Evolutionary conservation across 2,113 vertebrate genomes (phyloP), one percentile per base, ranked within the genome.

Genomic region (Prinia subflava): DNA sequence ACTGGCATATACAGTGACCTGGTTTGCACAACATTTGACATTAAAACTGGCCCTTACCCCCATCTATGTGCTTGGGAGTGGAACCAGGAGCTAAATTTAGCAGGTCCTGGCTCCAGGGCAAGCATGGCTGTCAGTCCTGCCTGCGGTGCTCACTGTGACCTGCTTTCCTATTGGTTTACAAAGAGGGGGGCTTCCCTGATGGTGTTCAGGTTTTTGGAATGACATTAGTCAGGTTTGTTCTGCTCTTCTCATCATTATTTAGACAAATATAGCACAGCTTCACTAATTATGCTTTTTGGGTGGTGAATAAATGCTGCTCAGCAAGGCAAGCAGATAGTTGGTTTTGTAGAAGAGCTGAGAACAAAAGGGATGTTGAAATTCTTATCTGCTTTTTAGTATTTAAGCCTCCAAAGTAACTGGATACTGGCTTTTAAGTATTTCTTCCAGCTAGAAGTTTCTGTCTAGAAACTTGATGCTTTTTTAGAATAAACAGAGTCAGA

Each of bases 1-100:
- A 86, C 65, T 56, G 52, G 46, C 4, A 1, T 33, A 60, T 89
- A 56, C 10, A 1, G 41, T 57, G 59, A 42, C 83, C 78, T 89
- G 64, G 37, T 88, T 92, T 89, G 67, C 71, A 83, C 75, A 71
- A 79, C 80, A 65, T 70, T 80, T 87, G 76, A 70, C 27, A 25
- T 93, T 81, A 59, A 63, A 90, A 79, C 42, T 67, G 83, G 57
- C 75, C 62, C 82, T 84, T 86, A 56, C 49, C 90, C 90, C 78
- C 71, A 88, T 79, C 60, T 82, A 53, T 88, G 88, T 86, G 60
- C 91, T 90, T 95, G 95, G 95, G 90, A 96, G 67, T 2, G 4
- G 85, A 86, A 80, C 78, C 87, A 87, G 50, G 53, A 78, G 8
- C 85, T 97, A 93, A 92, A 93, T 93, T 92, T 96, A 96, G 78